Conservation (phyloP, 2,797 vertebrate species). For the Margarornis squamiger region DNA sequence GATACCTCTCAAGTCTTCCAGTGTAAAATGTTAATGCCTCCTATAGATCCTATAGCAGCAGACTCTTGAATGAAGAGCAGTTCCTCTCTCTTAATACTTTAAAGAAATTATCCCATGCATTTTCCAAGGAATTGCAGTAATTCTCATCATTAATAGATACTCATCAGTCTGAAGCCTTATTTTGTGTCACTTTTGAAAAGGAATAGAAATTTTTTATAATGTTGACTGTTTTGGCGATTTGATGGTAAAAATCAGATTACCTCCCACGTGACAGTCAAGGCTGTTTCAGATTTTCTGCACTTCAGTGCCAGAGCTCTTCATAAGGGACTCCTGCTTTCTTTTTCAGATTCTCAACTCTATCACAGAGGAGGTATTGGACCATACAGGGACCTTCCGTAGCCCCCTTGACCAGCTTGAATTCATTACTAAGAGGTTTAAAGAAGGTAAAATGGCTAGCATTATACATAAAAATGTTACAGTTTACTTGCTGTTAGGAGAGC, state of each 20-base stretch:
- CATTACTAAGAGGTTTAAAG: conserved; percentile 84
- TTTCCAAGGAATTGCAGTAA: not conserved
- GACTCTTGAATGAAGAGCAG: not conserved
- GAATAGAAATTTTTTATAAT: not conserved
- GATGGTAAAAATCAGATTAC: not conserved
- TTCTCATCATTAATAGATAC: not conserved
- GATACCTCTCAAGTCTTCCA: not conserved
- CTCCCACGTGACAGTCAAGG: not conserved
- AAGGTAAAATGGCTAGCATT: conserved; percentile 75
- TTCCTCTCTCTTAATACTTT: not conserved
- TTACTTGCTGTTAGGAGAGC: not conserved
- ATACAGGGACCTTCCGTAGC: conserved; percentile 86
- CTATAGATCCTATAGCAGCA: not conserved
- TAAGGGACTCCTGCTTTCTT: not conserved
- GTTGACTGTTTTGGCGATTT: not conserved
- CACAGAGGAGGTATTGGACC: conserved; percentile 88
- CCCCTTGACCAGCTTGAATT: conserved; percentile 89
- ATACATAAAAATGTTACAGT: not conserved
- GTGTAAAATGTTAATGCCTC: not conserved
- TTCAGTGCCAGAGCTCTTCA: not conserved
- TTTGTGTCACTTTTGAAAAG: not conserved
- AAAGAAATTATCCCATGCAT: not conserved
- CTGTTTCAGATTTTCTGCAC: not conserved
- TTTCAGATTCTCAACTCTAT: conserved; percentile 89
- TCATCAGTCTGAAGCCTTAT: not conserved